These are phyloP conservation scores for Lasioglossum calceatum DNA, from an alignment of 2,888 invertebrate species.

Conservation along the genomic window DNA sequence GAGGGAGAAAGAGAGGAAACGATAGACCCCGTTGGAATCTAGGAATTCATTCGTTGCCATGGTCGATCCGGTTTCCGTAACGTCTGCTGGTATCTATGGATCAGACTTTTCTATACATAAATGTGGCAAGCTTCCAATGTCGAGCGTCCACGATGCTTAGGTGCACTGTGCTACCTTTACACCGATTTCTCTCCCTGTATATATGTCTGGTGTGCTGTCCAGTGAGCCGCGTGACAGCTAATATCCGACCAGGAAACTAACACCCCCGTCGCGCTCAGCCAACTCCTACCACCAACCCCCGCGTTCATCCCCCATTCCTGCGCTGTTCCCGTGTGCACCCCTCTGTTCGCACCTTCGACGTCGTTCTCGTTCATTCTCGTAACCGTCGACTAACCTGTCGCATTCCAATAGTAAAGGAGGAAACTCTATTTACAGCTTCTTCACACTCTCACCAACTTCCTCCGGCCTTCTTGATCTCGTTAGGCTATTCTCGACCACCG, in stretches of 20 bases:
- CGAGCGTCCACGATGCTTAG: conserved; percentile 72
- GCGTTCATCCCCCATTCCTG: background rate
- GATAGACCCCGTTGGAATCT: conserved; percentile 40
- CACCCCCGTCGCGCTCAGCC: conserved; percentile 75
- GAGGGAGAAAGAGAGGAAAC: background rate
- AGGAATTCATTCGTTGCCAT: conserved; percentile 64
- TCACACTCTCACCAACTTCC: conserved; percentile 14
- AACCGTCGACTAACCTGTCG: conserved; percentile 76
- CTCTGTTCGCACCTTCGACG: conserved; percentile 53
- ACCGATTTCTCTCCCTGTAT: conserved; percentile 65
- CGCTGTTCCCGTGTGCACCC: conserved; percentile 13
- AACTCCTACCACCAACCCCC: conserved; percentile 67
- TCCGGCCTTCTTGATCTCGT: background rate
- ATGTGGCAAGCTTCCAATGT: conserved; percentile 77
- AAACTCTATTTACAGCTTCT: conserved; percentile 72
- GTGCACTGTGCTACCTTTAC: conserved; percentile 70
- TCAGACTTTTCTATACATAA: conserved; percentile 78
- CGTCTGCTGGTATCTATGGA: conserved; percentile 65
- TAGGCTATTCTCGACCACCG: background rate
- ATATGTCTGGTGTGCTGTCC: conserved; percentile 79
- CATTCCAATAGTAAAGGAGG: conserved; percentile 78
- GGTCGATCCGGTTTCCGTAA: conserved; percentile 70
- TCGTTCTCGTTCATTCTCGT: conserved; percentile 55
- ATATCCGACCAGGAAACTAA: conserved; percentile 84
- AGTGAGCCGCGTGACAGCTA: conserved; percentile 84